These are phyloP conservation scores for Grapholita molesta DNA, from an alignment of 1,140 invertebrate species.

Conservation along the genomic window DNA sequence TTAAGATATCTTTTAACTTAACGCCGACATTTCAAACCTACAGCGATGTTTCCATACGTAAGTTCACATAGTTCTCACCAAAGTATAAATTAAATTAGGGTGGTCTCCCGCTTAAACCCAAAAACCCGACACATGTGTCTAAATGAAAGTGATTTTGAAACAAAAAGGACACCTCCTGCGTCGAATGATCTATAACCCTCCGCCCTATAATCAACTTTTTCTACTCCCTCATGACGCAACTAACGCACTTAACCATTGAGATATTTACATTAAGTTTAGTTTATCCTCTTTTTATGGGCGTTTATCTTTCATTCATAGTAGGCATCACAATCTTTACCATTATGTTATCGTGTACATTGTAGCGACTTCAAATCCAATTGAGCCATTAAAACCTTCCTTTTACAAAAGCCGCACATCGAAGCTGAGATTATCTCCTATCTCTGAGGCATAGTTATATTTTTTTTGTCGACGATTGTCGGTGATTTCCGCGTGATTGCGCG, in stretches of 20 bases:
- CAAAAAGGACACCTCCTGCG: slow-evolving; percentile 13
- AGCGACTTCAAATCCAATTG: background rate
- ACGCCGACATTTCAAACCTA: background rate
- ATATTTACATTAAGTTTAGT: background rate
- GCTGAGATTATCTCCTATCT: background rate
- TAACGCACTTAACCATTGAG: background rate
- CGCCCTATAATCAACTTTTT: slow-evolving; percentile 2
- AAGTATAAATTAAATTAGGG: background rate
- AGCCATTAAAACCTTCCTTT: background rate
- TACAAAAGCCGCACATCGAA: background rate
- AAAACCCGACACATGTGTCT: background rate
- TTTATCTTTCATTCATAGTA: background rate
- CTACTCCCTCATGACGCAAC: background rate
- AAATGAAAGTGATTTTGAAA: slow-evolving; percentile 8
- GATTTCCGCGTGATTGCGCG: slow-evolving; percentile 29
- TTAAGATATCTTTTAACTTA: background rate
- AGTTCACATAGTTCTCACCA: background rate
- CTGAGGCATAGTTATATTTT: background rate
- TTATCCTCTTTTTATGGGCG: background rate
- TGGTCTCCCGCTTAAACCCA: background rate
- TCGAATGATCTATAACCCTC: slow-evolving; percentile 6
- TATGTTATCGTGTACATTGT: background rate
- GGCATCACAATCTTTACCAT: background rate
- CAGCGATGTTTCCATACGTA: background rate
- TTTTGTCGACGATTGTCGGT: slow-evolving; percentile 12